Base-by-base conservation (phyloP, 1,140 invertebrate genomes). In the Berghia stephanieae region DNA sequence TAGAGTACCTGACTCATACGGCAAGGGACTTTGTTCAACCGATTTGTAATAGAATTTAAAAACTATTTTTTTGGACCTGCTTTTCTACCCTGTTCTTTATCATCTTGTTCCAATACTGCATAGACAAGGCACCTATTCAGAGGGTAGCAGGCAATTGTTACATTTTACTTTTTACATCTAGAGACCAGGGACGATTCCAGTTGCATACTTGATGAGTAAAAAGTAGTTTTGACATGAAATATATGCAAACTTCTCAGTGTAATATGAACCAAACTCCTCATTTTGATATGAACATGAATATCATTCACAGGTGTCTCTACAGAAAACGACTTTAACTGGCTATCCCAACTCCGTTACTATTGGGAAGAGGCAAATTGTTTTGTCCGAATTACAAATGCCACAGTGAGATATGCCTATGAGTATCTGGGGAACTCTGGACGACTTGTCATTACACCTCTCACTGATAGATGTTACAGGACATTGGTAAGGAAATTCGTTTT, bases 371-470 rank as follows among this genome's bases (percentile, higher is more conserved):
- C 85, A 13, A 86, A 84, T 55, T 83, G 83, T 77, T 75, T 78
- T 13, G 88, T 90, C 1, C 80, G 86, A n/a, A 87, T 90, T 44
- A 89, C 86, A 18, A 90, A 90, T 78, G 90, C 90, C 24, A 86
- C 84, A 8, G 88, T 90, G 21, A 88, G 85, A 70, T 90, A 90
- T 79, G 88, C 86, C 34, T 89, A 90, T 71, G 90, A 90, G 81
- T 90, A 90, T 79, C 85, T 90, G 21, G 90, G 90, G 31, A 90
- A 90, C 81, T 87, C 88, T 18, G 80, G 83, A 27, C 87, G 89
- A 24, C 84, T 90, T 52, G 90, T 90, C 71, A 90, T 90, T 72
- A 90, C 90, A 31, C 90, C 89, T 16, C 83, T 90, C 36, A 90
- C 90, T 10, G 90, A 90, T 83, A 84, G 83, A 85, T 90, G 75